Evolutionary conservation across 2,113 vertebrate genomes (phyloP), one percentile per base, ranked within the genome.

Genomic region (Nothobranchius furzeri): DNA sequence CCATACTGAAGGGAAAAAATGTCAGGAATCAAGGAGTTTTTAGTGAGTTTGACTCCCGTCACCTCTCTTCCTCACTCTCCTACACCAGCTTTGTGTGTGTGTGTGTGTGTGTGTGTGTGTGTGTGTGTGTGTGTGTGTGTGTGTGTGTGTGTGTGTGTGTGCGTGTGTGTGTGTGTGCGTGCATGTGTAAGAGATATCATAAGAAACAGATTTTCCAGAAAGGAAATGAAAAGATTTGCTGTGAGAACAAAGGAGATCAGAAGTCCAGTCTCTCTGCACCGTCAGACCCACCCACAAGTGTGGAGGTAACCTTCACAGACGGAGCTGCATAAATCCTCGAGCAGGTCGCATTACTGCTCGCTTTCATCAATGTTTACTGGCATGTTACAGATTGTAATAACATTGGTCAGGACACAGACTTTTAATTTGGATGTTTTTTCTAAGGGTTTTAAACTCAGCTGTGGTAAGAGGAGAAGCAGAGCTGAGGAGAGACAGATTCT

Each of bases 171-270:
- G 30, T 30, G 30, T 30, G 30, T 30, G 30, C 4, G 30, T 30
- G 30, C 4, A 4, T 30, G 56, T 4, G 8, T 9, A 20, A 20
- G 43, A 45, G 43, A 88, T 82, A 93, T 96, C 95, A 98, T 95
- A 92, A 96, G 95, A 93, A 96, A 93, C 96, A 99, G 95, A 97
- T 95, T 98, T 98, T 95, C 95, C 93, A 92, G 87, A 93, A 91
- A 95, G 94, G 93, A 96, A 98, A 96, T 96, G 94, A 96, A 96
- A 96, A 95, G 92, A 87, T 93, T 95, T 93, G 93, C 95, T 94
- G 85, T 75, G 61, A 77, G 66, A 61, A 55, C 68, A 35, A 30
- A 63, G 35, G 58, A 76, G 95, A 95, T 93, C 92, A 93, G 92
- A 93, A 93, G 92, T 91, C 90, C 90, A 62, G 68, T 73, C 81